Evolutionary conservation across 2,888 invertebrate species (phyloP).

Genomic region (Agrotis clavis): DNA sequence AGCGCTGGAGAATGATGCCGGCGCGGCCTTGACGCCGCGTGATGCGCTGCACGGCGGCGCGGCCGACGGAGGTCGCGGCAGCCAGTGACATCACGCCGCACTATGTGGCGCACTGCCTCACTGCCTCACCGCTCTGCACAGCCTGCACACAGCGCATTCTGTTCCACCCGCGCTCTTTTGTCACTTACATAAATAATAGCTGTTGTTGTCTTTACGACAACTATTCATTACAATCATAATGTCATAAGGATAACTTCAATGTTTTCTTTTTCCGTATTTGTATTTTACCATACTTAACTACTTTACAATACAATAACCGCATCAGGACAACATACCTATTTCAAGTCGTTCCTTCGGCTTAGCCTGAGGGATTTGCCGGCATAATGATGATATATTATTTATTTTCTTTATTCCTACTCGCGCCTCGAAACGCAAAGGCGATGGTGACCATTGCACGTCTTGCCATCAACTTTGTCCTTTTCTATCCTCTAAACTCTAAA

Average conservation of each 20-base stretch:
- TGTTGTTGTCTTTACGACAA: slow-evolving; percentile 2
- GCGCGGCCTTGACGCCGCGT: slow-evolving; percentile 40
- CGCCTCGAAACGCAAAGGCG: neutral
- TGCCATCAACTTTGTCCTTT: no score
- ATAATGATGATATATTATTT: neutral
- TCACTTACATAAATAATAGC: neutral
- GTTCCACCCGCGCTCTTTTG: slow-evolving; percentile 6
- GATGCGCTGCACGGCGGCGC: slow-evolving; percentile 30
- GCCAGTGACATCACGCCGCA: slow-evolving; percentile 11
- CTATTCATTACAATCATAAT: slow-evolving; percentile 31
- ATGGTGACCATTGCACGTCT: no score
- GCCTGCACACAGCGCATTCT: no score
- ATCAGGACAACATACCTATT: no score
- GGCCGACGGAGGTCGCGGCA: neutral
- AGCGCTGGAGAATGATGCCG: neutral
- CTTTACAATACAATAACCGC: no score
- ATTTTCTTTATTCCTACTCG: no score
- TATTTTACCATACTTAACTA: slow-evolving; percentile 16
- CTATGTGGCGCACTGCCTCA: no score
- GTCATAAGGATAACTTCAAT: slow-evolving; percentile 23
- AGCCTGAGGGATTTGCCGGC: neutral
- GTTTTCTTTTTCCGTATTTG: slow-evolving; percentile 19
- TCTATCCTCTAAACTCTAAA: no score
- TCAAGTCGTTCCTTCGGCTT: no score
- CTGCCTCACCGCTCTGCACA: no score